A percentile compares a stretch with the other conserved stretches of the same genome.
These are phyloP conservation scores for Sinhomidia bicolor DNA, from an alignment of 2,888 invertebrate species.

Conservation along the genomic window DNA sequence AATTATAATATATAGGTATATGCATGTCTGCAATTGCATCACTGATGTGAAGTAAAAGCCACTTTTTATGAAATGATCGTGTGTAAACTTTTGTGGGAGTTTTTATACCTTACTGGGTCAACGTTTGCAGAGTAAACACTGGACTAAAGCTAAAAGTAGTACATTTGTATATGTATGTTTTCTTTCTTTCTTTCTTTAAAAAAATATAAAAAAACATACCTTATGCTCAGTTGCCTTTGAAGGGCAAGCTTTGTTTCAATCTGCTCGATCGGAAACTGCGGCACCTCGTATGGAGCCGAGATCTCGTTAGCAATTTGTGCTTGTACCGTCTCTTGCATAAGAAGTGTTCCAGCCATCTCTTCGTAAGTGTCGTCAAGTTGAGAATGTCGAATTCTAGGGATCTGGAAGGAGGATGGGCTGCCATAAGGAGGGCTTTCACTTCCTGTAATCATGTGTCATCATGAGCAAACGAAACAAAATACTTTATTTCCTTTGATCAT, in stretches of 20 bases:
- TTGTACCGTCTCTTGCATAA: conserved; percentile 76
- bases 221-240: conserved; percentile 93
- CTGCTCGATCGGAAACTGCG: conserved; percentile 98
- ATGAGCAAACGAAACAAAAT: neutral
- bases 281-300: conserved; percentile 98
- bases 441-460: conserved; percentile 82
- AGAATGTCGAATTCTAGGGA: conserved; percentile 80
- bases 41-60: neutral
- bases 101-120: no score
- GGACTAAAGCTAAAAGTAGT: no score
- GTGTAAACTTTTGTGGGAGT: no score
- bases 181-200: no score
- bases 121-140: no score
- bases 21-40: neutral
- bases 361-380: conserved; percentile 80
- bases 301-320: conserved; percentile 86
- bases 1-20: neutral
- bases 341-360: conserved; percentile 82
- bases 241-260: conserved; percentile 96
- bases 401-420: conserved; percentile 80
- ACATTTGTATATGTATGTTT: no score
- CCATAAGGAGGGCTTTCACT: conserved; percentile 87
- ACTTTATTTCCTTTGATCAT: neutral
- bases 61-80: no score
- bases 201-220: conserved; percentile 85